Evolutionary conservation across 2,797 vertebrate species (phyloP).

Genomic region (Tolypeutes matacus): DNA sequence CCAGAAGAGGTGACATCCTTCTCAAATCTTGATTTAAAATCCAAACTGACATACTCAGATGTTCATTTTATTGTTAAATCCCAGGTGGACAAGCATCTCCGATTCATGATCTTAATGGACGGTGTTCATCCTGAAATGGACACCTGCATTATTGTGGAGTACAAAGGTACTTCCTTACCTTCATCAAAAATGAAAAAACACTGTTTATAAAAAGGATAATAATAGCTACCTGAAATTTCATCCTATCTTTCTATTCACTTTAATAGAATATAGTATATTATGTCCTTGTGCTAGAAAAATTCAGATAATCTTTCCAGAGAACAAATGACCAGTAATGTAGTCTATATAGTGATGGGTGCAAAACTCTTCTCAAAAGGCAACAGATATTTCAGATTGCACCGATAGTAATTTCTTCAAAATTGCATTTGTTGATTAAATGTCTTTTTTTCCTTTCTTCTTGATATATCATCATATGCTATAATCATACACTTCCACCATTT

Average conservation of each 20-base stretch:
- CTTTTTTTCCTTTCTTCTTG: not conserved
- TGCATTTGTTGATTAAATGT: not conserved
- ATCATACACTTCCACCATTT: not conserved
- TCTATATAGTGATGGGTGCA: not conserved
- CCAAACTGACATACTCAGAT: not conserved
- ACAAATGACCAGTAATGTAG: not conserved
- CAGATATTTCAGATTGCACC: not conserved
- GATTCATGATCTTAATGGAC: constrained; percentile 93
- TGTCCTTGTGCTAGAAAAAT: not conserved
- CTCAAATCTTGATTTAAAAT: constrained; percentile 16
- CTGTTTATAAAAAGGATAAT: not conserved
- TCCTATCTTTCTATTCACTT: not conserved
- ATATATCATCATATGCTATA: not conserved
- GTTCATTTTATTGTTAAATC: constrained; percentile 53
- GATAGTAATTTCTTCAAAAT: not conserved
- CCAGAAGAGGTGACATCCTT: not conserved
- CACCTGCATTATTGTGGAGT: constrained; percentile 92
- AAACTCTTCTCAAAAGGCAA: not conserved
- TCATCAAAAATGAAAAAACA: not conserved
- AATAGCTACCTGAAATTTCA: not conserved
- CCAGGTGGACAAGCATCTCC: constrained; percentile 89
- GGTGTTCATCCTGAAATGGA: constrained; percentile 92
- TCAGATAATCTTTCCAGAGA: constrained; percentile 17
- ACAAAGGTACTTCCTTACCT: constrained; percentile 89
- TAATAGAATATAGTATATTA: not conserved